Base-by-base conservation (phyloP, 2,113 vertebrate genomes). In the Lepidothrix coronata region DNA sequence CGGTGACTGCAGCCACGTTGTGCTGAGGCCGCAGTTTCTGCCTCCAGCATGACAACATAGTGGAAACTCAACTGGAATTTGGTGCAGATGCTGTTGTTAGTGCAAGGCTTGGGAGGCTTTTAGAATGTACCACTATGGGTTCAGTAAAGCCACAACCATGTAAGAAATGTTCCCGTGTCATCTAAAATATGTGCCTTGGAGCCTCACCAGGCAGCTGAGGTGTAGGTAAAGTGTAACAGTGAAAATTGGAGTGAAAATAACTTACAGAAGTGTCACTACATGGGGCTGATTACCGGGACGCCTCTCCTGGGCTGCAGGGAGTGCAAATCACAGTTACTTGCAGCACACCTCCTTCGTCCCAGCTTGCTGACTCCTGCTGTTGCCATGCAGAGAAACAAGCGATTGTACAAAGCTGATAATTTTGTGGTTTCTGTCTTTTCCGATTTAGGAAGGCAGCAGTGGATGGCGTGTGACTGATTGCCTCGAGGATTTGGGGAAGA, bases 271-370 rank as follows among this genome's bases (percentile, higher is more conserved):
- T 2, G 7, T 37, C 37, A 14, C 11, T 27, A 16, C 15, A 1
- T 0, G 25, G 37, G 58, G 22, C 43, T 74, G 55, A 6, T 9
- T 25, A 66, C 39, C 44, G 2, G 10, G 11, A 5, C 0, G 1
- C 22, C 3, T 22, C 48, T 68, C 12, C 20, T 8, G 57, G 39
- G 44, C 33, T 24, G 22, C 0, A 1, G 1, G 13, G 33, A n/a
- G 51, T 20, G 48, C 16, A 19, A 18, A 23, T 63, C 79, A 6
- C 24, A 1, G 52, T 14, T 17, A 3, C 14, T 48, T 14, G 52
- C 74, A 75, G 14, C 81, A 27, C 48, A 27, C 7, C 71, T 39
- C 33, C 44, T n/a, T 33, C 54, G 54, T 65, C 30, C 37, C 62
- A 46, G 49, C 8, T 14, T 22, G 17, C 35, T n/a, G 37, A 12